Base-by-base conservation (phyloP, 2,888 invertebrate genomes). In the Agrilus cyanescens region DNA sequence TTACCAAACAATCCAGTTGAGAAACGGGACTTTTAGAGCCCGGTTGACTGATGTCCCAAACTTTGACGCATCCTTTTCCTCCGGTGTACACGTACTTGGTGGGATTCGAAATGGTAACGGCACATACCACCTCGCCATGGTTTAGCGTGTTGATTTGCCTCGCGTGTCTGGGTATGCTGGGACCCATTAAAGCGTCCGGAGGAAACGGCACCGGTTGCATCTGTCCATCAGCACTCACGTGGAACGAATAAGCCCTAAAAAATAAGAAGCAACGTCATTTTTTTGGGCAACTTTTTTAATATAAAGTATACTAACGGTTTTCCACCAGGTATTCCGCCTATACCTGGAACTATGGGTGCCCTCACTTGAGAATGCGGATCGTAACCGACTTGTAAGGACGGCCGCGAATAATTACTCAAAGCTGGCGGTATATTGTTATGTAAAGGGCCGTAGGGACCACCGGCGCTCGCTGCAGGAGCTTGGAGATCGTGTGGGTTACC, bases 91-190 rank as follows among this genome's bases (percentile, higher is more conserved):
- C 91, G 66, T 89, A 87, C 55, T 89, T 78, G 49, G 86, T 84
- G 46, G 85, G 82, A 61, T 80, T 74, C 44, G 90, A 87, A 62
- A 97, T 83, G 38, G 96, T 95, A 38, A 97, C 96, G 1, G 95
- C 96, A 66, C 96, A 96, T 30, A 96, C 96, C 34, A 96, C 90
- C 66, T 96, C 96, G 6, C 96, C 96, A 67, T 97, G 96, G 48
- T 85, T 86, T 49, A 96, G 67, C 6, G 89, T 88, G 62, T 88
- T 89, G 54, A 91, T 86, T 61, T 86, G 86, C 12, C 91, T 75
- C 36, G 91, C 91, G 59, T 87, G 90, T 41, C 90, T 75, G 10
- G 96, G 95, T 53, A 96, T 88, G 20, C 94, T 95, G n/a, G 90
- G 83, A 12, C 89, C 91, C 45, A 83, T 78, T 42, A 94, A 73